Percentiles rank a stretch among this genome's conserved stretches.
These are phyloP conservation scores for Tribolium madens DNA, from an alignment of 1,140 invertebrate species.

Conservation along the genomic window DNA sequence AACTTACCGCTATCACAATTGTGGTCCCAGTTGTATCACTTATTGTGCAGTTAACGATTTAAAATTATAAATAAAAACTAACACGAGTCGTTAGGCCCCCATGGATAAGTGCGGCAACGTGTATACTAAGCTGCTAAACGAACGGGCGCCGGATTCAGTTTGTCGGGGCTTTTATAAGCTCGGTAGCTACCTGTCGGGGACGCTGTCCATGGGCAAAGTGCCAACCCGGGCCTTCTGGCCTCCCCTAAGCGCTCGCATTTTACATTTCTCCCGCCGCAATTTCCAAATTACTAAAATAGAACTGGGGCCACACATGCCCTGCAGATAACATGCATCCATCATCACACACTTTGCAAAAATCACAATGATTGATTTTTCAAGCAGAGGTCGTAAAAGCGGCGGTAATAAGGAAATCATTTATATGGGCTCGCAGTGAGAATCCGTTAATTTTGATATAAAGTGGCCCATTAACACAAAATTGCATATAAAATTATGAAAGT, in stretches of 20 bases:
- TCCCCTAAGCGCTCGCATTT: conserved; percentile 40
- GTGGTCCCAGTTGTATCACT: conserved; percentile 58
- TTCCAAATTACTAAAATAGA: conserved; percentile 24
- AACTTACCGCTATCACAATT: conserved; percentile 55
- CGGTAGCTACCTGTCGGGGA: conserved; percentile 65
- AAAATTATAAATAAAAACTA: conserved; percentile 52
- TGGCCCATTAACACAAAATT: conserved; percentile 28
- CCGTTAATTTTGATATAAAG: conserved; percentile 26
- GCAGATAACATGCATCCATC: conserved; percentile 20
- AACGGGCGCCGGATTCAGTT: conserved; percentile 61
- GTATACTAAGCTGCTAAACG: conserved; percentile 63
- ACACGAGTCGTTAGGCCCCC: conserved; percentile 64
- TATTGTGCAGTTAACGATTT: conserved; percentile 43
- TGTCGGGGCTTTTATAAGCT: conserved; percentile 65
- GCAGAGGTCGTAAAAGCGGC: background rate
- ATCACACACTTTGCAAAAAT: background rate
- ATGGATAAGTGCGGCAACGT: conserved; percentile 59
- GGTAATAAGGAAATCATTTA: background rate
- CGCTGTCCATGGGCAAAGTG: conserved; percentile 58
- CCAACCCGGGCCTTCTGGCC: conserved; percentile 56
- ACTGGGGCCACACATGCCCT: conserved; percentile 7
- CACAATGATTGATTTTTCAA: background rate
- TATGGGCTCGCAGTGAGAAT: background rate
- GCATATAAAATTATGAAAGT: conserved; percentile 39
- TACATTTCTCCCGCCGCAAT: conserved; percentile 35